These are phyloP conservation scores for Micoletzkya japonica DNA, from an alignment of 2,888 invertebrate genomes.

Conservation along the genomic window DNA sequence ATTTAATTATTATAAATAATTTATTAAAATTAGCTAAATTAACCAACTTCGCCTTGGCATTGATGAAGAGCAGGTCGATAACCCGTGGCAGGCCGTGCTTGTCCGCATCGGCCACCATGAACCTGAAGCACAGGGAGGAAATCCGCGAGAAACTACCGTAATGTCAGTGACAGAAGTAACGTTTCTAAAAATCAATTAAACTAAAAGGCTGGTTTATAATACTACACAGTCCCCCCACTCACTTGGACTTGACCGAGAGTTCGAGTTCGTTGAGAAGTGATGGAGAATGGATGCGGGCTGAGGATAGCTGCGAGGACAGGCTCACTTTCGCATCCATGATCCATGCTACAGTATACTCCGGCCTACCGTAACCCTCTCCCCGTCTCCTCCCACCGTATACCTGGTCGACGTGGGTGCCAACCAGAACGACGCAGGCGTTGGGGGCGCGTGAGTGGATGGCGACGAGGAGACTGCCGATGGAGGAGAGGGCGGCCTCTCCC, in stretches of 20 bases:
- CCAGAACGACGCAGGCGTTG: conserved; percentile 91
- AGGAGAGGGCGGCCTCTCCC: conserved; percentile 79
- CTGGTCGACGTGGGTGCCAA: conserved; percentile 90
- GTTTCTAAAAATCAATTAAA: background rate
- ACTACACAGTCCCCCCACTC: background rate
- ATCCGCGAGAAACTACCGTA: too few relatives aligned
- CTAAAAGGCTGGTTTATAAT: background rate
- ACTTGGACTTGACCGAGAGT: background rate
- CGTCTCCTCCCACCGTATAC: too few relatives aligned
- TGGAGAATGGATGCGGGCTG: background rate
- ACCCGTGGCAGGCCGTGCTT: conserved; percentile 82
- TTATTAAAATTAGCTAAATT: background rate
- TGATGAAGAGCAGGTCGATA: conserved; percentile 87
- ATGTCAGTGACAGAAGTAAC: too few relatives aligned
- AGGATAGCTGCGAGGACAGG: background rate
- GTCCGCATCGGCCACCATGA: conserved; percentile 83
- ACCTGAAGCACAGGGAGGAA: too few relatives aligned
- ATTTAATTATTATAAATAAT: background rate
- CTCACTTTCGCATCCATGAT: too few relatives aligned
- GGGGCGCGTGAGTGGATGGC: conserved; percentile 81
- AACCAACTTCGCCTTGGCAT: conserved; percentile 71
- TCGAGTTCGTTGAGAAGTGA: conserved; percentile 11
- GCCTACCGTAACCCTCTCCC: too few relatives aligned
- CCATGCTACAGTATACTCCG: too few relatives aligned
- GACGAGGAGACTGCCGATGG: background rate